Percentiles rank a stretch among this genome's conserved stretches.
Conservation (phyloP, 2,113 vertebrate species). For the Callocephalon fimbriatum region DNA sequence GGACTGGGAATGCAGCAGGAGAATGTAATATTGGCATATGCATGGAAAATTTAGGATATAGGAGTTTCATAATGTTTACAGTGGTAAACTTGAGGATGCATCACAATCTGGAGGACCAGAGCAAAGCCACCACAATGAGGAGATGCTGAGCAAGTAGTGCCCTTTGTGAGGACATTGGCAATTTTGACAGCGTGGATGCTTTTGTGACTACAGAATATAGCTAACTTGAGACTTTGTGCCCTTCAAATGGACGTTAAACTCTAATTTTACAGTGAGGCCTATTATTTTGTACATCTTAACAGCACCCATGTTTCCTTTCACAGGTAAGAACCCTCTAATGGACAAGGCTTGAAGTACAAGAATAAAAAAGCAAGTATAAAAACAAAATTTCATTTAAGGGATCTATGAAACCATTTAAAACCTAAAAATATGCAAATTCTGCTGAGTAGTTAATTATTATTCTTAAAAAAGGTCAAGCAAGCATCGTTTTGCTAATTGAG, state of each 20-base stretch:
- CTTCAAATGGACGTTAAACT: not conserved
- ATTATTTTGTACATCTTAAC: not conserved
- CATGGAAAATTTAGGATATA: not conserved
- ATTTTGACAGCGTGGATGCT: not conserved
- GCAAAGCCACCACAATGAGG: fast-evolving
- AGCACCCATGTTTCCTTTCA: not conserved
- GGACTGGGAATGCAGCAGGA: not conserved
- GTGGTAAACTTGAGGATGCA: not conserved
- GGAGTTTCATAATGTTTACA: not conserved
- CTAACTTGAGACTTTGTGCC: not conserved
- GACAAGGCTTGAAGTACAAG: not conserved
- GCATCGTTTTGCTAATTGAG: not conserved
- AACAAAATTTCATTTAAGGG: not conserved
- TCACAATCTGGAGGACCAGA: not conserved
- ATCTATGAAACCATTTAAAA: not conserved
- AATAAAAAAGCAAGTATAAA: not conserved
- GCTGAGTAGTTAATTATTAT: not conserved
- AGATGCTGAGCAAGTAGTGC: not conserved
- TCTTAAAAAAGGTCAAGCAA: not conserved
- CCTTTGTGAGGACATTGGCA: not conserved
- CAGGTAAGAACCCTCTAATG: not conserved
- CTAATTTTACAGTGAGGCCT: not conserved
- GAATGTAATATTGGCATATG: fast-evolving
- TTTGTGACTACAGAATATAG: not conserved
- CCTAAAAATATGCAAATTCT: not conserved